These are phyloP conservation scores for Sarcophaga carnaria DNA, from an alignment of 2,888 invertebrate genomes.

Conservation along the genomic window DNA sequence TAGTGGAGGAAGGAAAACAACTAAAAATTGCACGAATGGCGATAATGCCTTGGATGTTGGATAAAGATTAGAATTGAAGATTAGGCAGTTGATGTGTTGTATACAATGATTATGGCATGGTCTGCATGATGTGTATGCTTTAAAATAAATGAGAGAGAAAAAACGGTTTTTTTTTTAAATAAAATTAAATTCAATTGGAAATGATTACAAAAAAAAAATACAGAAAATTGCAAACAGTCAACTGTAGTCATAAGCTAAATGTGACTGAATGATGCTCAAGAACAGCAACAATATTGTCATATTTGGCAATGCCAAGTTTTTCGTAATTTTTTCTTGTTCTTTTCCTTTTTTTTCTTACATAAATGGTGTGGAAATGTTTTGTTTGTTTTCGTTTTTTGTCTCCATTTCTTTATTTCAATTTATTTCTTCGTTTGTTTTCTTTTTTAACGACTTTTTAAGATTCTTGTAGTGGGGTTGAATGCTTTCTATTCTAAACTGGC, in stretches of 20 bases:
- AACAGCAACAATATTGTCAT: constrained; percentile 10
- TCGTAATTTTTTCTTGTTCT: constrained; percentile 6
- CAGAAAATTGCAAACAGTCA: neutral
- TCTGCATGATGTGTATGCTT: neutral
- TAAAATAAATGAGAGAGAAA: too few relatives aligned
- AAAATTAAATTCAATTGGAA: constrained; percentile 35
- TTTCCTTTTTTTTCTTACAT: constrained; percentile 24
- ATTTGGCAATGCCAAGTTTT: constrained; percentile 61
- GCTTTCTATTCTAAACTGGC: neutral
- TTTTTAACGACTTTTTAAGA: neutral
- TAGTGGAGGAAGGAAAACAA: too few relatives aligned
- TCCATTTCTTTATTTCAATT: neutral
- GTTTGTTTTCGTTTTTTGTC: neutral
- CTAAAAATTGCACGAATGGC: neutral
- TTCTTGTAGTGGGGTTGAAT: neutral
- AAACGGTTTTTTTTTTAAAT: neutral
- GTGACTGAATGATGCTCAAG: neutral
- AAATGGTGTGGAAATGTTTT: constrained; percentile 56
- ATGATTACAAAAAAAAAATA: neutral
- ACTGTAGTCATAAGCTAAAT: neutral
- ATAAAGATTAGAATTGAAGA: neutral
- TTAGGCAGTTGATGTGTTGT: neutral
- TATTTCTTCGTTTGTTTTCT: neutral
- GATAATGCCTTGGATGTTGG: neutral
- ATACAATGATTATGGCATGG: neutral